Base-by-base conservation (phyloP, 2,797 vertebrate species). In the Syndactyla subalaris region DNA sequence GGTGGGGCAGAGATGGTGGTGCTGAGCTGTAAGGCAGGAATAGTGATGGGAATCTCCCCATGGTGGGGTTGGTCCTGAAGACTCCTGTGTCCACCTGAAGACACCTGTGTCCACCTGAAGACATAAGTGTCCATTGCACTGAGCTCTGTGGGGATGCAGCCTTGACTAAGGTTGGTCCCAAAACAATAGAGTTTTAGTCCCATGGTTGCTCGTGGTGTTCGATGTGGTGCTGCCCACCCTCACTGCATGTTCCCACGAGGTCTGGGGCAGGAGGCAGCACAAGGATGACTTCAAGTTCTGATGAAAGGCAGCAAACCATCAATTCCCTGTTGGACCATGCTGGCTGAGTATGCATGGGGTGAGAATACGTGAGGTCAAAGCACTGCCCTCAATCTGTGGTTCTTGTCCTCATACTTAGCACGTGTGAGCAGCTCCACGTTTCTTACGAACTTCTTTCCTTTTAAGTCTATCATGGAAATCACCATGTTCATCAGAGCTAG, bases 401-500 rank as follows among this genome's bases (percentile, higher is more conserved):
- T 51, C 74, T 71, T 48, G 55, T 85, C 81, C 89, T 3, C 18
- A 52, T 72, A 46, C 88, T 92, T 74, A 26, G 77, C 68, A 46
- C 10, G 7, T 27, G 74, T 74, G 81, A 82, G 80, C 67, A 90
- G 94, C 93, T 91, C 32, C 65, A 6, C 46, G 2, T 85, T 85
- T 89, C 83, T 73, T 59, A 49, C 0, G 39, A 95, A 95, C 74
- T 87, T 91, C 62, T 86, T 84, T 57, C 38, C 52, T 94, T 74
- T 51, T 12, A 90, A 88, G 76, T 92, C 80, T 81, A 57, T 89
- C 80, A 12, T 68, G 80, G 83, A 89, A 92, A 73, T 73, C 74
- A 38, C 63, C 83, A 88, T 97, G 89, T 87, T 97, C 94, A 91
- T 78, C 90, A 94, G 91, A 93, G 92, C 84, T 83, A 85, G 92